Evolutionary conservation across 2,888 invertebrate species (phyloP).

Genomic region (Antheraea assamensis): DNA sequence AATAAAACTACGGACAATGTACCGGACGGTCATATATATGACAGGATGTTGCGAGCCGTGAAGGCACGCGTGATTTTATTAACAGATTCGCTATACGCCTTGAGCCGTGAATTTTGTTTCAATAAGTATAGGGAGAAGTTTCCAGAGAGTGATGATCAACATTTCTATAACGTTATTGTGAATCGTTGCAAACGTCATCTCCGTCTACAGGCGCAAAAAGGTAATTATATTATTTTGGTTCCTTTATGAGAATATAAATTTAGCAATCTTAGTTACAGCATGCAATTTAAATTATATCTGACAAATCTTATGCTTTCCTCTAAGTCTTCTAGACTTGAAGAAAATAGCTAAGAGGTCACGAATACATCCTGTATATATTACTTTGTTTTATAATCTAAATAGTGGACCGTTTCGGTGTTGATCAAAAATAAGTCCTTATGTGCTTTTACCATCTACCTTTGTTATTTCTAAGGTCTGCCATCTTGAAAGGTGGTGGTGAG

Average conservation of each 20-base stretch:
- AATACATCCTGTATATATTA: not conserved
- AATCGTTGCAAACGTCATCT: not conserved
- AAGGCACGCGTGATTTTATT: not conserved
- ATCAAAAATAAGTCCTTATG: not conserved
- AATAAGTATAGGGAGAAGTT: not conserved
- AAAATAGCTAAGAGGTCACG: not conserved
- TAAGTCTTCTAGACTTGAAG: not conserved
- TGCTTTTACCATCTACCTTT: not conserved
- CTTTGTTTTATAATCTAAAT: not conserved
- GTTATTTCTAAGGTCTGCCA: not conserved
- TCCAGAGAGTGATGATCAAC: not conserved
- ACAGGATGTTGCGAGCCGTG: not conserved
- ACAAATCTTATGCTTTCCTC: not conserved
- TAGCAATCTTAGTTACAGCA: not conserved
- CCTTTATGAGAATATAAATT: not conserved
- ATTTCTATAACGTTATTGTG: constrained; percentile 10
- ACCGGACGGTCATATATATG: not conserved
- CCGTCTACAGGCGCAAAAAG: not conserved
- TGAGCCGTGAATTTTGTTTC: not conserved
- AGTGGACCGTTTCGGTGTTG: not conserved
- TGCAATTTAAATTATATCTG: not conserved
- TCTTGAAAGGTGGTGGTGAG: not conserved
- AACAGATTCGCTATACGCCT: not conserved
- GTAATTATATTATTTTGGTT: not conserved
- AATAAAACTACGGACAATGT: not conserved